These are phyloP conservation scores for Scaptomyza hsui DNA, from an alignment of 1,140 invertebrate genomes.

Conservation along the genomic window DNA sequence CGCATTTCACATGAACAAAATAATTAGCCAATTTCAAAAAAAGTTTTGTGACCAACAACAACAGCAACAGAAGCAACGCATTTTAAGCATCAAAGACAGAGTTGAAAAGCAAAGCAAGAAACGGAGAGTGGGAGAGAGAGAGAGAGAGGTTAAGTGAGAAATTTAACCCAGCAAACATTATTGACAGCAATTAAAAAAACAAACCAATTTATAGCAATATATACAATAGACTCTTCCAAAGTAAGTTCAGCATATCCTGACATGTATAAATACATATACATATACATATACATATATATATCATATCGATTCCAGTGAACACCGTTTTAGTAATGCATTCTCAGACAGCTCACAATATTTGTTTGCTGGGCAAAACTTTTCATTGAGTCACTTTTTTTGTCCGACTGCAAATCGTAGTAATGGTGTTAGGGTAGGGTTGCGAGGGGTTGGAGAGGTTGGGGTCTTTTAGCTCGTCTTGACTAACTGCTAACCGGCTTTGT, in stretches of 20 bases:
- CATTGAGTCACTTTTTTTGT: constrained; percentile 57
- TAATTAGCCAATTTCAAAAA: constrained; percentile 33
- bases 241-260: too few relatives aligned
- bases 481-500: constrained; percentile 5
- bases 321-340: too few relatives aligned
- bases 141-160: background rate
- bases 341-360: constrained; percentile 16
- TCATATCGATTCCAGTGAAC: too few relatives aligned
- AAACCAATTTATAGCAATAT: too few relatives aligned
- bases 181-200: background rate
- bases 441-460: background rate
- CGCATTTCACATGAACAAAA: constrained; percentile 36
- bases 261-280: too few relatives aligned
- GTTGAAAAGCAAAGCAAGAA: too few relatives aligned
- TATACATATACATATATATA: too few relatives aligned
- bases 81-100: background rate
- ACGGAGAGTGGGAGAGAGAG: background rate
- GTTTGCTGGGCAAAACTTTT: constrained; percentile 39
- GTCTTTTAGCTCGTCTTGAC: constrained; percentile 15
- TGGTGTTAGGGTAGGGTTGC: background rate
- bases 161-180: constrained; percentile 2
- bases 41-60: constrained; percentile 9
- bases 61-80: constrained; percentile 1
- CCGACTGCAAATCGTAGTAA: constrained; percentile 25
- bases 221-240: too few relatives aligned